phyloP scores from a whole-genome alignment of 1,140 invertebrate genomes.

The Lordiphosa collinella region DNA sequence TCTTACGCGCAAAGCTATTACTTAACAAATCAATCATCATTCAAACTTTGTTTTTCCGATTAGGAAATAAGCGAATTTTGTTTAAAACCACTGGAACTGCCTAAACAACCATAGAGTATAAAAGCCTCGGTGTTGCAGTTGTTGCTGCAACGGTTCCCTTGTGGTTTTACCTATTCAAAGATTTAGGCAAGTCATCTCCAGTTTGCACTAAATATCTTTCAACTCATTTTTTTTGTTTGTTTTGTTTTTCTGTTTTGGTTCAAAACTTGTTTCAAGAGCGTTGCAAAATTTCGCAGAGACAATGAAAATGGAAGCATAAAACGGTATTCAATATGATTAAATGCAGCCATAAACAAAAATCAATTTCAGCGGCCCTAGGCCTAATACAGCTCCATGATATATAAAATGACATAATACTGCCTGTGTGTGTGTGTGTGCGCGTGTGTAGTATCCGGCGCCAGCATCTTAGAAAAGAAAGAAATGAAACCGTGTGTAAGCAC shows the following conservation, averaged over 20 bases:
- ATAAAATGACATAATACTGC: conserved; percentile 21
- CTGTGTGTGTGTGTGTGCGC: not conserved
- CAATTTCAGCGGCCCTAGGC: conserved; percentile 38
- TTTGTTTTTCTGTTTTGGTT: conserved; percentile 43
- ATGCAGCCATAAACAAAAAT: conserved; percentile 33
- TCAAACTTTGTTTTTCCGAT: too few species aligned
- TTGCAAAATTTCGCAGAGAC: conserved; percentile 55
- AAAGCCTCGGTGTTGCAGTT: too few species aligned
- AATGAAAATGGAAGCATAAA: conserved; percentile 50
- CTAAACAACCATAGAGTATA: too few species aligned
- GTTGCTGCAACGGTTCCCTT: too few species aligned
- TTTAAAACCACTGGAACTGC: too few species aligned
- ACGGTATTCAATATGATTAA: conserved; percentile 27
- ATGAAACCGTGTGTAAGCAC: not conserved
- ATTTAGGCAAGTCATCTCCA: conserved; percentile 63
- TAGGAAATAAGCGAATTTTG: too few species aligned
- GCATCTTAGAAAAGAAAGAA: conserved; percentile 18
- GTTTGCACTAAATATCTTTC: conserved; percentile 65
- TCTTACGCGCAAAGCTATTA: too few species aligned
- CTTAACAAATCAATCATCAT: too few species aligned
- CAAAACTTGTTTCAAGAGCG: conserved; percentile 29
- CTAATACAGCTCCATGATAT: conserved; percentile 27
- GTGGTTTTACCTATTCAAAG: conserved; percentile 31
- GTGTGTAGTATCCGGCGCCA: conserved; percentile 6
- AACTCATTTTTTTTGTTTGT: conserved; percentile 21